phyloP scores from a whole-genome alignment of 1,140 invertebrate genomes.

The Lasaia peninsularis region DNA sequence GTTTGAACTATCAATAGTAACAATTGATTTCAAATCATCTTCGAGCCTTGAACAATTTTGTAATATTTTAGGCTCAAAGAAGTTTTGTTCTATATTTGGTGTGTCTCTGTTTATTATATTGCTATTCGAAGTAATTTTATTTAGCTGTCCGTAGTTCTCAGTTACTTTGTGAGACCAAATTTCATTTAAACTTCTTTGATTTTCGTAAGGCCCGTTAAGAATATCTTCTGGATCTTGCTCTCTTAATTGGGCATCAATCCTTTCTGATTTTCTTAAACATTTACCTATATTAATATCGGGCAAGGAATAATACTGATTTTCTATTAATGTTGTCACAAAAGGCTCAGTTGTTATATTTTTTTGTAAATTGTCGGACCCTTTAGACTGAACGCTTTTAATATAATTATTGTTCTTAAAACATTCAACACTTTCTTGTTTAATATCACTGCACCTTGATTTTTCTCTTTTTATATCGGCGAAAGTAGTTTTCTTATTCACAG shows the following conservation, averaged over 20 bases:
- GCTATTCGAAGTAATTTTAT: conserved; percentile 34
- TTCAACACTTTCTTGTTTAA: conserved; percentile 49
- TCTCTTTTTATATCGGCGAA: conserved; percentile 62
- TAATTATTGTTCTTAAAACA: conserved; percentile 54
- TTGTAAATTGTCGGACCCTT: conserved; percentile 47
- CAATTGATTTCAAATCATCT: conserved; percentile 69
- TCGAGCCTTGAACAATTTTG: conserved; percentile 62
- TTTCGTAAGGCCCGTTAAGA: conserved; percentile 66
- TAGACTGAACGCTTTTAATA: conserved; percentile 34
- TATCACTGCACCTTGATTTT: conserved; percentile 49
- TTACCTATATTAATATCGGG: conserved; percentile 83
- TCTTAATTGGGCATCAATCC: conserved; percentile 81
- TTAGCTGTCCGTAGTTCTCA: conserved; percentile 65
- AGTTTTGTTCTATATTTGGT: conserved; percentile 16
- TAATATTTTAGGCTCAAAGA: conserved; percentile 41
- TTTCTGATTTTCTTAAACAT: conserved; percentile 81
- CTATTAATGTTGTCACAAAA: conserved; percentile 75
- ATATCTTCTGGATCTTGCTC: conserved; percentile 69
- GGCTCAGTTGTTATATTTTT: conserved; percentile 76
- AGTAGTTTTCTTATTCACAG: conserved; percentile 63
- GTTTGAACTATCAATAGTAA: conserved; percentile 64
- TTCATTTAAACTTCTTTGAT: conserved; percentile 59
- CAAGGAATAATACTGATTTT: conserved; percentile 83
- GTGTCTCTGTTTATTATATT: not conserved
- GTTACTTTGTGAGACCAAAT: conserved; percentile 49